Conservation (phyloP, 2,888 invertebrate species). For the Drosophila rubida region DNA sequence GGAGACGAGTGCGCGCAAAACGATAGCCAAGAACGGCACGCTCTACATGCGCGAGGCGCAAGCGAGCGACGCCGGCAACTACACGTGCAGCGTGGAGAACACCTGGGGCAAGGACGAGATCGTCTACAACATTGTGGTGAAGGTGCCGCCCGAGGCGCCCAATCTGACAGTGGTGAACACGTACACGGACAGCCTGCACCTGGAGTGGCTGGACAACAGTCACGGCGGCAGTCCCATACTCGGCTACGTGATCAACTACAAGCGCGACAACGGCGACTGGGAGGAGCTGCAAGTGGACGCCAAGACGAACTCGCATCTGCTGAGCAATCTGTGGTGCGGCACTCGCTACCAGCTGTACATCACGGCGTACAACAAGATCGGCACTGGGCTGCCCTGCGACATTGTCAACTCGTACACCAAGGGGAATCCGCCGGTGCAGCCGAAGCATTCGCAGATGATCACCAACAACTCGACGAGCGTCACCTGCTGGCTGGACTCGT, state of each 20-base stretch:
- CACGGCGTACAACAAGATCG: slow-evolving; percentile 95
- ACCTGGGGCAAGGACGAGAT: slow-evolving; percentile 93
- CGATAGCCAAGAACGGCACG: slow-evolving; percentile 89
- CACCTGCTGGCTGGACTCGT: slow-evolving; percentile 93
- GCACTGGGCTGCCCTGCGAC: slow-evolving; percentile 94
- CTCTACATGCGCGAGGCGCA: slow-evolving; percentile 91
- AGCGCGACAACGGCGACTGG: slow-evolving; percentile 95
- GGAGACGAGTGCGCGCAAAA: slow-evolving; percentile 89
- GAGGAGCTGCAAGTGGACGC: slow-evolving; percentile 95
- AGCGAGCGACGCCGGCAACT: slow-evolving; percentile 94
- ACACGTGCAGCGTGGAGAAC: slow-evolving; percentile 95
- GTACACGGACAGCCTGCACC: slow-evolving; percentile 92
- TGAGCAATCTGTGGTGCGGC: slow-evolving; percentile 94
- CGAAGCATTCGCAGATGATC: slow-evolving; percentile 92
- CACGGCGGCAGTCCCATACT: slow-evolving; percentile 93
- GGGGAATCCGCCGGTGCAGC: slow-evolving; percentile 92
- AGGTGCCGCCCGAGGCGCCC: slow-evolving; percentile 95
- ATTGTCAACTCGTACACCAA: slow-evolving; percentile 94
- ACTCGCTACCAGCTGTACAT: slow-evolving; percentile 95
- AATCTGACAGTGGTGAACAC: slow-evolving; percentile 92
- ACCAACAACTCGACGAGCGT: slow-evolving; percentile 94
- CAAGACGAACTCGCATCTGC: slow-evolving; percentile 91
- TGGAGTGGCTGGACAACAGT: slow-evolving; percentile 92
- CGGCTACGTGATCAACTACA: slow-evolving; percentile 95
- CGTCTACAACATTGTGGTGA: slow-evolving; percentile 88